These are phyloP conservation scores for Mixornis gularis DNA, from an alignment of 2,113 vertebrate species.

Conservation along the genomic window DNA sequence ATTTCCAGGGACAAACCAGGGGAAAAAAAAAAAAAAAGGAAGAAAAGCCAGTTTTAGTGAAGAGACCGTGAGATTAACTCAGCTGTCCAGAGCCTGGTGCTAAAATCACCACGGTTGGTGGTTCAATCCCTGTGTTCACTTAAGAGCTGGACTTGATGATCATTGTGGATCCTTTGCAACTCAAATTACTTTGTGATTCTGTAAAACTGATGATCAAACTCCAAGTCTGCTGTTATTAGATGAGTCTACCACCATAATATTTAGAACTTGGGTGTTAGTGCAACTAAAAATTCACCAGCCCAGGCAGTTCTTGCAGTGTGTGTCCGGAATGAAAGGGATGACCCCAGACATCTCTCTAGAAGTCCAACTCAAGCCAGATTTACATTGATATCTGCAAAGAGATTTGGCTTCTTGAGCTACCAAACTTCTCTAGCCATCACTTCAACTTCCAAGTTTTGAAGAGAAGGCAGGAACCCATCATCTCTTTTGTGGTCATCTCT, in stretches of 20 bases:
- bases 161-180: not conserved
- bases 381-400: not conserved
- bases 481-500: not conserved
- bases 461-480: not conserved
- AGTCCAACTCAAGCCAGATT: not conserved
- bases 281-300: not conserved
- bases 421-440: not conserved
- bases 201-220: not conserved
- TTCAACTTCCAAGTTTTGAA: not conserved
- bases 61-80: not conserved
- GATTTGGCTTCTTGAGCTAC: not conserved
- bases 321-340: not conserved
- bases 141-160: not conserved
- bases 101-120: accelerated
- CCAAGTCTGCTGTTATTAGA: not conserved
- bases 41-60: not conserved
- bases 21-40: not conserved
- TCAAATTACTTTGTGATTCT: not conserved
- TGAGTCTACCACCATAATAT: not conserved
- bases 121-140: not conserved
- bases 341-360: not conserved
- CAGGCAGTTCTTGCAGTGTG: not conserved
- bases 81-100: not conserved
- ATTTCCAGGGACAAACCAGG: not conserved
- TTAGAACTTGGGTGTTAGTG: not conserved